Evolutionary conservation across 2,113 vertebrate species (phyloP).

Genomic region (Gavia stellata): DNA sequence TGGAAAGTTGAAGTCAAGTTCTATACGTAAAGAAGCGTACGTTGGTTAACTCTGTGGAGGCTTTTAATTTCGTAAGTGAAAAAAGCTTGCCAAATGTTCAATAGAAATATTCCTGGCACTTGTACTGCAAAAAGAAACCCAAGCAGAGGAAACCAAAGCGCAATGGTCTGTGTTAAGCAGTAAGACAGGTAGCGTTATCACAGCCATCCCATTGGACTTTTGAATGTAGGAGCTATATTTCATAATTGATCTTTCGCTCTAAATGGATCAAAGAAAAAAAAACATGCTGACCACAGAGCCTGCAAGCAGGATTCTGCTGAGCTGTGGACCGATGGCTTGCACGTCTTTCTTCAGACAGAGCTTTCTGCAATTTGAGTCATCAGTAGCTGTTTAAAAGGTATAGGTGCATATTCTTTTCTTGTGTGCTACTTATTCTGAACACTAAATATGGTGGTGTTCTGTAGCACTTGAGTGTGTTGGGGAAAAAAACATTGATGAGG

Average conservation of each 20-base stretch:
- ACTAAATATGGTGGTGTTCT: not conserved
- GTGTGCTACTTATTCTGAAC: not conserved
- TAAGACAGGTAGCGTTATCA: not conserved
- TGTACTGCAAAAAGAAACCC: not conserved
- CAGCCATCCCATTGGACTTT: not conserved
- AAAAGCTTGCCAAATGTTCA: not conserved
- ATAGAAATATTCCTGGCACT: not conserved
- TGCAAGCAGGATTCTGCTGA: not conserved
- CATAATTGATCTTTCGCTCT: not conserved
- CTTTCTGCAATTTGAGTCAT: not conserved
- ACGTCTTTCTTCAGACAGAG: not conserved
- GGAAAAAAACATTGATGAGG: not conserved
- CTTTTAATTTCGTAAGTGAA: conserved; percentile 18
- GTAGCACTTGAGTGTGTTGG: not conserved
- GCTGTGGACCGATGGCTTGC: not conserved
- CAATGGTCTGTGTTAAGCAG: not conserved
- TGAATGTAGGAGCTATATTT: not conserved
- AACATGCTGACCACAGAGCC: not conserved
- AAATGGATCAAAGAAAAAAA: not conserved
- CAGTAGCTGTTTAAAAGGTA: not conserved
- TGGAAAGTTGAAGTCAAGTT: conserved; percentile 43
- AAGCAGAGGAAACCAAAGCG: not conserved
- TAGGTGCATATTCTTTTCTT: not conserved
- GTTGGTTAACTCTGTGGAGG: not conserved
- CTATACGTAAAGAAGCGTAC: not conserved